Percentiles rank a stretch among this genome's conserved stretches.
Evolutionary conservation across 2,888 invertebrate genomes (phyloP).

Genomic region (Cerastis leucographa): DNA sequence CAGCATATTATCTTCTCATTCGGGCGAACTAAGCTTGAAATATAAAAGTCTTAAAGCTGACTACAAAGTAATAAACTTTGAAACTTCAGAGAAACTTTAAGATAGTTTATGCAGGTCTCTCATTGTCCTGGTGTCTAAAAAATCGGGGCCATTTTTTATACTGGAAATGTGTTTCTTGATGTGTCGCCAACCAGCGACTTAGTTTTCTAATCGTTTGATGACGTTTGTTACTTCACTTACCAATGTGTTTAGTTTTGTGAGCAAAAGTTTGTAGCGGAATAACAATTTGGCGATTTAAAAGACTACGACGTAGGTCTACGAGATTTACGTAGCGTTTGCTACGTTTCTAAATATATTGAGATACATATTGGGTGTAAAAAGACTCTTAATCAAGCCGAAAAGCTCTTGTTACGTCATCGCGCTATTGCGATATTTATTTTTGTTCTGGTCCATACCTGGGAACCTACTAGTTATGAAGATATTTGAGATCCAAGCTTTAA

Average conservation of each 20-base stretch:
- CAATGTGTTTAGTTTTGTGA: not conserved
- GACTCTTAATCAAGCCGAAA: not conserved
- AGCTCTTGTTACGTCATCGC: not conserved
- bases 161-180: no score
- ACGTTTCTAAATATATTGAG: not conserved
- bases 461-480: not conserved
- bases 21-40: slow-evolving; percentile 13
- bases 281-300: not conserved
- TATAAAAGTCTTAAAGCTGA: slow-evolving; percentile 30
- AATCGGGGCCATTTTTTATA: no score
- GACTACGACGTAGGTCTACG: not conserved
- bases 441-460: not conserved
- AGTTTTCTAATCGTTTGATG: slow-evolving; percentile 8
- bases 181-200: not conserved
- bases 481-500: not conserved
- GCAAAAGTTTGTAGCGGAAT: not conserved
- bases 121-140: no score
- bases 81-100: slow-evolving; percentile 21
- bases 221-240: not conserved
- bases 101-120: not conserved
- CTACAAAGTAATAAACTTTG: slow-evolving; percentile 31
- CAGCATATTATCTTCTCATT: slow-evolving; percentile 45
- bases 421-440: not conserved
- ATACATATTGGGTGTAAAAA: not conserved
- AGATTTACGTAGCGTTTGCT: not conserved